Percentiles rank a stretch among this genome's conserved stretches.
Evolutionary conservation across 2,888 invertebrate genomes (phyloP).

Genomic region (Diadromus collaris): DNA sequence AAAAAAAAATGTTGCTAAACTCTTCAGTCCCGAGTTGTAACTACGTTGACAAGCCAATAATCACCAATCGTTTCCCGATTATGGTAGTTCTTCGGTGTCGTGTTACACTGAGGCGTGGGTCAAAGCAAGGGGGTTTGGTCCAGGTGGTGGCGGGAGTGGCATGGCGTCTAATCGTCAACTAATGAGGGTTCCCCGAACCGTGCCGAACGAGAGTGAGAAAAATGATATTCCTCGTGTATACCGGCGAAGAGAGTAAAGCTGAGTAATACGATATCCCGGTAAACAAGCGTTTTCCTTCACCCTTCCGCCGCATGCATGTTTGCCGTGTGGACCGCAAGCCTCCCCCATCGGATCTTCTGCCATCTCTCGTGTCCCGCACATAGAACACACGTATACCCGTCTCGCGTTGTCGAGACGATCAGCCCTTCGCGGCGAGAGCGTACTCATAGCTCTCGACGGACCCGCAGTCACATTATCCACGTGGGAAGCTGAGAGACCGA

Average conservation of each 20-base stretch:
- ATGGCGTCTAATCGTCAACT: conserved; percentile 66
- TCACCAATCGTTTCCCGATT: conserved; percentile 9
- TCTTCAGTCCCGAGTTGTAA: not conserved
- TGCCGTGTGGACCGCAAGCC: conserved; percentile 63
- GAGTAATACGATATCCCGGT: conserved; percentile 70
- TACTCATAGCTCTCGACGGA: conserved; percentile 53
- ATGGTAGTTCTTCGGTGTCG: conserved; percentile 8
- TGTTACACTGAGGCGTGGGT: conserved; percentile 15
- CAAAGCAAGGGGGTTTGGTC: conserved; percentile 53
- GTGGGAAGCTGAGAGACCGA: conserved; percentile 75
- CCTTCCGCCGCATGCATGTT: conserved; percentile 54
- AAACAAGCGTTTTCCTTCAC: conserved; percentile 71
- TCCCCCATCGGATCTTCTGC: conserved; percentile 46
- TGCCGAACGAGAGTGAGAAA: conserved; percentile 39
- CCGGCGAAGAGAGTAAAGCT: conserved; percentile 41
- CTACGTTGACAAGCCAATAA: not conserved
- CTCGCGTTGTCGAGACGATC: conserved; percentile 25
- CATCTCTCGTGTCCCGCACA: conserved; percentile 27
- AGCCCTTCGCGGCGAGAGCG: conserved; percentile 51
- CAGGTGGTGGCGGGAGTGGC: conserved; percentile 53
- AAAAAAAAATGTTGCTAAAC: not conserved
- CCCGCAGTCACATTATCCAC: conserved; percentile 79
- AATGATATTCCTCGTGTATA: conserved; percentile 24
- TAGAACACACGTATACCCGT: conserved; percentile 21
- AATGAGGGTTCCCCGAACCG: conserved; percentile 66